phyloP scores from a whole-genome alignment of 2,797 vertebrate species.

The Brachyrhaphis roseni region DNA sequence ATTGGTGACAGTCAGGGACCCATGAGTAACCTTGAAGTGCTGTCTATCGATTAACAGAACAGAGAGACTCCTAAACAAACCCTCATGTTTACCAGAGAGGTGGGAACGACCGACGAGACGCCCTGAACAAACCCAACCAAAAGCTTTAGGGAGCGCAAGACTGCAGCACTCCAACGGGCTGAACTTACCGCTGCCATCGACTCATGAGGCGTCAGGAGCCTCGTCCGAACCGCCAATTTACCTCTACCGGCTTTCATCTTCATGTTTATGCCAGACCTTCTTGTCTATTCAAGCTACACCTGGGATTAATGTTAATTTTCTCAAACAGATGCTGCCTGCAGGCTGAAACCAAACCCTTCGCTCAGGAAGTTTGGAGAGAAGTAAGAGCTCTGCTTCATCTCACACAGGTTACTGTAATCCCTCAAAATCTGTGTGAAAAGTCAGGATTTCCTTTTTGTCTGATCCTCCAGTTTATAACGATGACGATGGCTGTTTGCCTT shows the following conservation, averaged over 20 bases:
- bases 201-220: conserved; percentile 28
- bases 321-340: conserved; percentile 65
- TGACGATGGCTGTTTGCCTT: conserved; percentile 24
- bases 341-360: conserved; percentile 45
- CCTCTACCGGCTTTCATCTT: conserved; percentile 53
- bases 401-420: conserved; percentile 64
- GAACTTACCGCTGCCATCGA: conserved; percentile 44
- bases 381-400: conserved; percentile 62
- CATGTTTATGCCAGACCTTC: conserved; percentile 41
- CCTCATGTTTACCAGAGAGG: conserved; percentile 50
- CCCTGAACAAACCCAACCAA: conserved; percentile 54
- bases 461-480: conserved; percentile 22
- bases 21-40: conserved; percentile 47
- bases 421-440: conserved; percentile 45
- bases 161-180: conserved; percentile 50
- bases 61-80: conserved; percentile 59
- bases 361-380: conserved; percentile 55
- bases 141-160: conserved; percentile 32
- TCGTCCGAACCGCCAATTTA: conserved; percentile 33
- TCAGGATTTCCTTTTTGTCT: conserved; percentile 35
- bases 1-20: conserved; percentile 26
- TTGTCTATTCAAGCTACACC: conserved; percentile 61
- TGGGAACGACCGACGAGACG: conserved; percentile 27
- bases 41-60: conserved; percentile 43
- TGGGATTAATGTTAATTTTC: conserved; percentile 63